phyloP scores from a whole-genome alignment of 92 coral and sea anemone genomes.

The Micromussa lordhowensis region DNA sequence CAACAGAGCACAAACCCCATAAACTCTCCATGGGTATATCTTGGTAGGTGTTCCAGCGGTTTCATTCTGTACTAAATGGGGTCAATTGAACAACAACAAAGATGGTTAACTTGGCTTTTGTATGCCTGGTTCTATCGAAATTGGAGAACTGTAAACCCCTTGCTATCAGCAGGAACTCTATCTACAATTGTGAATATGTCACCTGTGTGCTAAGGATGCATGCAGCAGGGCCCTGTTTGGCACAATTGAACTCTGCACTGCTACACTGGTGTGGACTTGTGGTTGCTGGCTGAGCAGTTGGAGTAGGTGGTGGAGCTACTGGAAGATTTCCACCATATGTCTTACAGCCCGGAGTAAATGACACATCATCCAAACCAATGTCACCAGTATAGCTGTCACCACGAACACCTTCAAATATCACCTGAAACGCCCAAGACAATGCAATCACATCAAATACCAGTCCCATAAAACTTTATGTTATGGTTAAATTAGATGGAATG shows the following conservation, averaged over 20 bases:
- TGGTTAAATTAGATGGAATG: not conserved
- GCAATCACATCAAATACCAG: not conserved
- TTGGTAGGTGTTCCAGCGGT: not conserved
- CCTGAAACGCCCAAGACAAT: conserved; percentile 42
- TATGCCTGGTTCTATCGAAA: not conserved
- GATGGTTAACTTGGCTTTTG: not conserved
- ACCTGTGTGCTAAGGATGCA: conserved; percentile 88
- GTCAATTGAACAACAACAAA: not conserved
- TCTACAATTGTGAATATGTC: not conserved
- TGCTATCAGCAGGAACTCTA: not conserved
- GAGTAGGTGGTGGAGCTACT: conserved; percentile 74
- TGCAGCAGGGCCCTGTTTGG: conserved; percentile 79
- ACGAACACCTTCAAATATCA: conserved; percentile 91
- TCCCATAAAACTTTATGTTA: not conserved
- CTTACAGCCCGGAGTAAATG: conserved; percentile 82
- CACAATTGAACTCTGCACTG: conserved; percentile 93
- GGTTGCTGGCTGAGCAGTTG: conserved; percentile 76
- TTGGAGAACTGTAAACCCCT: not conserved
- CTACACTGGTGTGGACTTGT: conserved; percentile 82
- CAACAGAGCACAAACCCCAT: not conserved
- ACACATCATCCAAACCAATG: conserved; percentile 92
- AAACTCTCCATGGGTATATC: not conserved
- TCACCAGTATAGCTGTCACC: conserved; percentile 96
- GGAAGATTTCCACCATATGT: conserved; percentile 75
- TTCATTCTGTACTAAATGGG: not conserved